Percentiles rank a stretch among this genome's conserved stretches.
Evolutionary conservation across 2,113 vertebrate species (phyloP).

Genomic region (Tursiops truncatus): DNA sequence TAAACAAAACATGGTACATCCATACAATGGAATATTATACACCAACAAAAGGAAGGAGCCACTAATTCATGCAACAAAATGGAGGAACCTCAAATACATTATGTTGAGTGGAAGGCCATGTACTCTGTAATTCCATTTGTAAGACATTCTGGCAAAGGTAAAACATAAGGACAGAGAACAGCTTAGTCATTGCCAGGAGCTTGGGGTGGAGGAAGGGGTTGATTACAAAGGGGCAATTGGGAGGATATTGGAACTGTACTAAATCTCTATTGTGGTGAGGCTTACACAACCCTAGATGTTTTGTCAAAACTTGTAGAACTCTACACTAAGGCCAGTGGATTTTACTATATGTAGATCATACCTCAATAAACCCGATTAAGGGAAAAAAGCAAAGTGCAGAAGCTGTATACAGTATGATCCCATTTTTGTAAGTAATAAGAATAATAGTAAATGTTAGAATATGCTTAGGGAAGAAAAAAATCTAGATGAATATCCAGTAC

Average conservation of each 20-base stretch:
- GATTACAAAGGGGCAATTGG: neutral
- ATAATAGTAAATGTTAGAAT: neutral
- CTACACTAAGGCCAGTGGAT: neutral
- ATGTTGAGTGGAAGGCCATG: neutral
- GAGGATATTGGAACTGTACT: neutral
- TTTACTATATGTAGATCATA: neutral
- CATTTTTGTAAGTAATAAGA: slow-evolving; percentile 3
- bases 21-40: slow-evolving; percentile 1
- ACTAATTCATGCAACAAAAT: rapidly evolving
- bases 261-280: neutral
- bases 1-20: neutral
- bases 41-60: neutral
- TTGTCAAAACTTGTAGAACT: neutral
- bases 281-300: neutral
- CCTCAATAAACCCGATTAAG: neutral
- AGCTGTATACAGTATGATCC: neutral
- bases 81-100: neutral
- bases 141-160: neutral
- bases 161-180: neutral
- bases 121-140: neutral
- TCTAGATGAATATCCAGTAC: neutral
- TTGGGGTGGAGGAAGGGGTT: neutral
- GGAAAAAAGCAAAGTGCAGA: neutral
- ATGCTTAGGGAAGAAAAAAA: neutral
- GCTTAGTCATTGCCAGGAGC: neutral